A percentile compares a stretch with the other conserved stretches of the same genome.
Evolutionary conservation across 2,888 invertebrate species (phyloP).

Genomic region (Brassicogethes aeneus): DNA sequence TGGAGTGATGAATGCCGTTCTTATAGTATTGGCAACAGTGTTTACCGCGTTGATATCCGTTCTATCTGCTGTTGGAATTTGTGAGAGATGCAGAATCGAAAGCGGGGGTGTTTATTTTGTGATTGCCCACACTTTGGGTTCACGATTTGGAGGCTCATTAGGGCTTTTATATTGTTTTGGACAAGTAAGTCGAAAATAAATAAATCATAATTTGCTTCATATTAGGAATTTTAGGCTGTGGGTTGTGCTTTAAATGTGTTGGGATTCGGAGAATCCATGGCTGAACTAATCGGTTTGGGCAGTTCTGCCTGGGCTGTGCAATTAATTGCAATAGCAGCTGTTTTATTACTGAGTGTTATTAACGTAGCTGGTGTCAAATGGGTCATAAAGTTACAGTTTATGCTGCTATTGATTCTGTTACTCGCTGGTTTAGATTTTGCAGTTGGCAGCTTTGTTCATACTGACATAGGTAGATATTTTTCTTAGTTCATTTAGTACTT

Average conservation of each 20-base stretch:
- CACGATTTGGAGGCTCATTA: conserved; percentile 85
- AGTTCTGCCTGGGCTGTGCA: conserved; percentile 73
- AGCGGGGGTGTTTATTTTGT: conserved; percentile 98
- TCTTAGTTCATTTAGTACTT: conserved; percentile 5
- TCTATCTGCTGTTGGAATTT: conserved; percentile 91
- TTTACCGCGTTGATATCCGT: conserved; percentile 87
- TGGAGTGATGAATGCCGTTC: conserved; percentile 68
- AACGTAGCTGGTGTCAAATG: conserved; percentile 96
- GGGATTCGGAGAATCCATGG: conserved; percentile 95
- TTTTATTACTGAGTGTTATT: conserved; percentile 77
- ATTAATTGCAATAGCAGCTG: conserved; percentile 80
- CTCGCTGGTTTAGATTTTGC: conserved; percentile 88
- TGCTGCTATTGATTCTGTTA: conserved; percentile 74
- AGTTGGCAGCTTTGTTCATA: conserved; percentile 82
- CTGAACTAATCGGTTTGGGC: conserved; percentile 65
- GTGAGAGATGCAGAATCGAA: conserved; percentile 89
- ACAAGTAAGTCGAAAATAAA: conserved; percentile 52
- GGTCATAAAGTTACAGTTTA: conserved; percentile 93
- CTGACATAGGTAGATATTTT: conserved; percentile 52
- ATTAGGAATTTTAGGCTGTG: conserved; percentile 62
- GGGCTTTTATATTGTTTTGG: conserved; percentile 95
- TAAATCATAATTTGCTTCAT: conserved; percentile 5
- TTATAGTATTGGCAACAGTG: conserved; percentile 78
- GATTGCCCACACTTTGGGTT: conserved; percentile 87
- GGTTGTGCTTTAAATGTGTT: conserved; percentile 93